These are phyloP conservation scores for Hippoglossus hippoglossus DNA, from an alignment of 2,797 vertebrate species.

Conservation along the genomic window DNA sequence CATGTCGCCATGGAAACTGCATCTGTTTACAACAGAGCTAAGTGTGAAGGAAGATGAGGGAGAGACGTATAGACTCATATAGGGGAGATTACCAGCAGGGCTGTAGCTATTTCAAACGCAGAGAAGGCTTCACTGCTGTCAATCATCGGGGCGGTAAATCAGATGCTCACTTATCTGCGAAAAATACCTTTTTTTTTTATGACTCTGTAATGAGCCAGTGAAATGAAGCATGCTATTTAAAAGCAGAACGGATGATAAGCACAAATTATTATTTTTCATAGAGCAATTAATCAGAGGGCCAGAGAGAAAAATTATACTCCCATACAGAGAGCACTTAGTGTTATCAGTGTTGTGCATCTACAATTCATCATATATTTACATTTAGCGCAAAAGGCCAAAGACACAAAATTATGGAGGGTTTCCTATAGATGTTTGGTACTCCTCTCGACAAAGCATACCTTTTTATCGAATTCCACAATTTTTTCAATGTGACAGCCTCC, in stretches of 20 bases:
- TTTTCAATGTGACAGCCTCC: neutral
- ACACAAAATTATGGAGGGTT: neutral
- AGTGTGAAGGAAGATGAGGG: constrained; percentile 54
- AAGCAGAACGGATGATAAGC: constrained; percentile 36
- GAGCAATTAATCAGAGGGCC: constrained; percentile 48
- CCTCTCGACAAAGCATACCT: neutral
- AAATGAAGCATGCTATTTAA: constrained; percentile 27
- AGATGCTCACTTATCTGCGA: constrained; percentile 37
- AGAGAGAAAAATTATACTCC: constrained; percentile 11
- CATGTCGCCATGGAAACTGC: constrained; percentile 88
- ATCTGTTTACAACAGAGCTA: constrained; percentile 87
- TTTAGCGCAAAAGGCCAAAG: neutral
- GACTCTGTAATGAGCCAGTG: constrained; percentile 41
- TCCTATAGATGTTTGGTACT: neutral
- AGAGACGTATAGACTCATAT: constrained; percentile 39
- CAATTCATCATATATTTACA: neutral
- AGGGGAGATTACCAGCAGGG: constrained; percentile 25
- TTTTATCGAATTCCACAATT: neutral
- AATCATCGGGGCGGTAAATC: neutral
- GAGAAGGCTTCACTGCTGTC: constrained; percentile 3
- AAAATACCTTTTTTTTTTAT: constrained; percentile 18
- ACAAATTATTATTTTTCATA: constrained; percentile 49
- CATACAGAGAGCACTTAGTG: constrained; percentile 1
- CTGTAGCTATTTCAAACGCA: constrained; percentile 8
- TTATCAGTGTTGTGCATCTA: neutral